Base-by-base conservation (phyloP, 2,888 invertebrate genomes). In the Napeogenes inachia region DNA sequence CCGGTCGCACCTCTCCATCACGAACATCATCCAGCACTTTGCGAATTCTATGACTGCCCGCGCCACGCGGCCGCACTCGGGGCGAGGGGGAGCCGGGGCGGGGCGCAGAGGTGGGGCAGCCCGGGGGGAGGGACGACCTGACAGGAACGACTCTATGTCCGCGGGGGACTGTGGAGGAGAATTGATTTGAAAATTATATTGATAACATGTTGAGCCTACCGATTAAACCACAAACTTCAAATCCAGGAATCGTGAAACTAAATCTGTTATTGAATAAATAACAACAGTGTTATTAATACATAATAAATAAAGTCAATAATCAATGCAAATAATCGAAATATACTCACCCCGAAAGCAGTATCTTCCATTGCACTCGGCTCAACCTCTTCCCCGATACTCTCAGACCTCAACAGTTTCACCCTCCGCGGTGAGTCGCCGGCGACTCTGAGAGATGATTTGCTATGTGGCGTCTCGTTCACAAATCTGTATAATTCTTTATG, bases 11-110 rank as follows among this genome's bases (percentile, higher is more conserved):
- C 95, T 92, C 74, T 94, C 94, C 68, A 93, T 92, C 1, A 97
- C 97, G 81, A 98, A 98, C 62, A 92, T 91, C 96, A 98, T 97
- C 98, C 98, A 98, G 78, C 95, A 93, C 89, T 94, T 92, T 10
- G 89, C 89, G 78, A 88, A 87, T 72, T 82, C 71, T 0, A 89
- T 80, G 57, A 87, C 79, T 0, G 82, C 84, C 2, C 84, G 75
- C n/a, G 83, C 85, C 55, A 82, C 85, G n/a, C 73, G 59, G 45
- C 72, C 75, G 32, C 85, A 86, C 66, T 67, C 69, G 35, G 73
- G 67, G 72, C 84, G 62, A 32, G 58, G 46, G 8, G 59, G 59
- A 35, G 61, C 46, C 10, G 45, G 47, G 32, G 56, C 60, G 32
- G 13, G 61, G 47, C 4, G 0, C 61, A 0, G 64, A 57, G 5